Evolutionary conservation across 1,140 invertebrate genomes (phyloP).

Genomic region (Drosophila littoralis): DNA sequence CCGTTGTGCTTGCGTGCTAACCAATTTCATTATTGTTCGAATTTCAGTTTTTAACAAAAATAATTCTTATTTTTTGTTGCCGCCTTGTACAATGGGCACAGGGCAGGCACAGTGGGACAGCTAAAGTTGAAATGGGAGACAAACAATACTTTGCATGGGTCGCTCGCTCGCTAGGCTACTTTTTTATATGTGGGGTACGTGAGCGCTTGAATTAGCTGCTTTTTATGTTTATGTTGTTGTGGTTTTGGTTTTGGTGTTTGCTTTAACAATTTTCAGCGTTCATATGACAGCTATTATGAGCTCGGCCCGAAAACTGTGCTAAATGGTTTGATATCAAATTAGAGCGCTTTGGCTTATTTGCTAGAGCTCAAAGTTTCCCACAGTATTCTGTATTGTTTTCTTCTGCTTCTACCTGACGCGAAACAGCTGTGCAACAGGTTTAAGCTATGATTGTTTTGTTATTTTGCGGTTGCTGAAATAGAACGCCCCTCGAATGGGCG

Average conservation of each 20-base stretch:
- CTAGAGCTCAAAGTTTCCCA: constrained; percentile 68
- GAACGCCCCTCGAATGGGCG: constrained; percentile 29
- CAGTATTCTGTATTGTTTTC: constrained; percentile 36
- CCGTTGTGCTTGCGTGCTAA: constrained; percentile 47
- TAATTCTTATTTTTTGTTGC: constrained; percentile 21
- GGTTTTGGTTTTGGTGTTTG: constrained; percentile 38
- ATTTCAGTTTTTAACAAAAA: constrained; percentile 51
- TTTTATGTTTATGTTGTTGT: constrained; percentile 15
- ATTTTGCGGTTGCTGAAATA: constrained; percentile 43
- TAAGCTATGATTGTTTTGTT: constrained; percentile 16
- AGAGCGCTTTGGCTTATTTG: constrained; percentile 61
- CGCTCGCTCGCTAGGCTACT: constrained; percentile 40
- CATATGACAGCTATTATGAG: constrained; percentile 54
- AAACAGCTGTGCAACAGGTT: constrained; percentile 53
- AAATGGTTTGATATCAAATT: constrained; percentile 72
- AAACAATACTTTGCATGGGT: constrained; percentile 63
- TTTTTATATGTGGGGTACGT: constrained; percentile 63
- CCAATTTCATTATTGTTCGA: constrained; percentile 38
- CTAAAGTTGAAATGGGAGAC: constrained; percentile 15
- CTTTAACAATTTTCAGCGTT: constrained; percentile 54
- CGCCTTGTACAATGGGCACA: constrained; percentile 22
- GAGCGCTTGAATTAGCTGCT: constrained; percentile 61
- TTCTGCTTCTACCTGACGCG: neutral
- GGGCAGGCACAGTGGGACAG: constrained; percentile 30
- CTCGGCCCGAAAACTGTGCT: constrained; percentile 65